Evolutionary conservation across 1,140 invertebrate species (phyloP).

Genomic region (Venturia canescens): DNA sequence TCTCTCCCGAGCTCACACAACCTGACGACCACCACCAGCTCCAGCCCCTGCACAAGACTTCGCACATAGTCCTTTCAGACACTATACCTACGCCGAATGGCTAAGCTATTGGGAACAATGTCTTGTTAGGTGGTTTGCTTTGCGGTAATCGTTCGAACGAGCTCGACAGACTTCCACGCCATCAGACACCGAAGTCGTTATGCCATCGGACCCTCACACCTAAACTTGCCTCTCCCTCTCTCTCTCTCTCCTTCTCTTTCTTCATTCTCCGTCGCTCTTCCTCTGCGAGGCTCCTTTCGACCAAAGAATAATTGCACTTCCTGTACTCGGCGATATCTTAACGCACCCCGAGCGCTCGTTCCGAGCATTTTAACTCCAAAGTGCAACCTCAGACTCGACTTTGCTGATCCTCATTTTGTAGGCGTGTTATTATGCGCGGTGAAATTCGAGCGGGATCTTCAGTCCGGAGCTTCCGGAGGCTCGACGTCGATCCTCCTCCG

Average conservation of each 20-base stretch:
- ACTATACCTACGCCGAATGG: conserved; percentile 59
- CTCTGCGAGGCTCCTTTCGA: conserved; percentile 26
- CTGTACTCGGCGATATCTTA: neutral
- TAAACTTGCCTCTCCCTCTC: neutral
- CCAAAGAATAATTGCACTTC: conserved; percentile 26
- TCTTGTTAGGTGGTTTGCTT: conserved; percentile 73
- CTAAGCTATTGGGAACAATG: conserved; percentile 73
- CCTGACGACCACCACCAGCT: neutral
- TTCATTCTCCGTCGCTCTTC: neutral
- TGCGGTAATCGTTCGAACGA: conserved; percentile 69
- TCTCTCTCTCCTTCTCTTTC: neutral
- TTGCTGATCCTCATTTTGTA: too few relatives aligned
- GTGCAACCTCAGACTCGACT: neutral
- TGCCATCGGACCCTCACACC: neutral
- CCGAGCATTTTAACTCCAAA: neutral
- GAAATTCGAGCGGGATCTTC: too few relatives aligned
- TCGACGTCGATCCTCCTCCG: too few relatives aligned
- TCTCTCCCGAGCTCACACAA: neutral
- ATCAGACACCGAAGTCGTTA: conserved; percentile 37
- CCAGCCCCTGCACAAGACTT: conserved; percentile 1
- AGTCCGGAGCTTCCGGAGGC: too few relatives aligned
- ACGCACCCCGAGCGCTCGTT: neutral
- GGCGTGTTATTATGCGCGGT: too few relatives aligned
- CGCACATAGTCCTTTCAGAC: conserved; percentile 44
- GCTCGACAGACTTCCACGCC: conserved; percentile 50